Evolutionary conservation across 2,888 invertebrate genomes (phyloP).

Genomic region (Drepanosiphum platanoidis): DNA sequence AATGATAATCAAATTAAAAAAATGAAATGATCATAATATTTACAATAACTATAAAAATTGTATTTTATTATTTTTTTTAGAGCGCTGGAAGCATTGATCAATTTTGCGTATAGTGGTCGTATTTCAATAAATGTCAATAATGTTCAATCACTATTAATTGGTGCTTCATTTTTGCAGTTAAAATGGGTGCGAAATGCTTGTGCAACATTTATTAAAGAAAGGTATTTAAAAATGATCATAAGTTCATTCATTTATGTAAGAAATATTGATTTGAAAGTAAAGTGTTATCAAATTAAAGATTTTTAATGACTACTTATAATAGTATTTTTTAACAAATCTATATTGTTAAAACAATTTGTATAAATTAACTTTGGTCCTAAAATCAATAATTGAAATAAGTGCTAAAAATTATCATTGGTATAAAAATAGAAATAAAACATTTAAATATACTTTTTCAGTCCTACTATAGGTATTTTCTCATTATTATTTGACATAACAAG

Average conservation of each 20-base stretch:
- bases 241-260: neutral
- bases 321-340: too few relatives aligned
- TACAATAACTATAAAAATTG: neutral
- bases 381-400: too few relatives aligned
- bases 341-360: too few relatives aligned
- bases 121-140: constrained; percentile 81
- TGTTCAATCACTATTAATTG: constrained; percentile 86
- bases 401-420: too few relatives aligned
- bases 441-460: too few relatives aligned
- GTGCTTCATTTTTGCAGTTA: constrained; percentile 83
- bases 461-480: too few relatives aligned
- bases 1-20: neutral
- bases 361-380: too few relatives aligned
- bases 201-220: constrained; percentile 80
- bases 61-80: constrained; percentile 68
- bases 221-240: constrained; percentile 68
- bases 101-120: constrained; percentile 85
- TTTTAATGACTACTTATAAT: too few relatives aligned
- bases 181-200: constrained; percentile 84
- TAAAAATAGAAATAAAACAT: too few relatives aligned
- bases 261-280: neutral
- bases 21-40: neutral
- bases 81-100: constrained; percentile 82
- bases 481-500: too few relatives aligned
- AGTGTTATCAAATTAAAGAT: too few relatives aligned